Percentiles rank a stretch among this genome's conserved stretches.
These are phyloP conservation scores for Scomber japonicus DNA, from an alignment of 2,113 vertebrate species.

Conservation along the genomic window DNA sequence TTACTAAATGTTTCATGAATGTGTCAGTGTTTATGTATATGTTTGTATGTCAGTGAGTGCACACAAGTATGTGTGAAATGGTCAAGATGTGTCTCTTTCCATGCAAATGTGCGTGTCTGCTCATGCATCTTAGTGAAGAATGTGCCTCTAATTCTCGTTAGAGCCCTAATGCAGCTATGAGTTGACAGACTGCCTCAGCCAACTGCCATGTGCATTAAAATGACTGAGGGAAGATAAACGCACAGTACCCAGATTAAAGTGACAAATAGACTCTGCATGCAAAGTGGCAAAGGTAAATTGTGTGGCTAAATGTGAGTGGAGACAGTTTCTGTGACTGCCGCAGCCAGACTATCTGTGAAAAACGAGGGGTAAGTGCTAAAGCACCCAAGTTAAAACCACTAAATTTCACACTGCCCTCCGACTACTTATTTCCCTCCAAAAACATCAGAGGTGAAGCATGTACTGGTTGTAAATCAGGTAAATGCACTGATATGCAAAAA, in stretches of 20 bases:
- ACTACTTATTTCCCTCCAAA: constrained; percentile 61
- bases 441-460: constrained; percentile 55
- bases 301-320: constrained; percentile 70
- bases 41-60: constrained; percentile 25
- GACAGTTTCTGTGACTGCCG: constrained; percentile 63
- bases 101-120: constrained; percentile 25
- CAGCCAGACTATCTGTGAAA: constrained; percentile 64
- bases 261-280: constrained; percentile 79
- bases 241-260: constrained; percentile 69
- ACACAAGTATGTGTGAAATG: constrained; percentile 29
- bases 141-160: constrained; percentile 57
- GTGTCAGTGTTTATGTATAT: constrained; percentile 20
- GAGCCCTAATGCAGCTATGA: constrained; percentile 64
- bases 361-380: constrained; percentile 76
- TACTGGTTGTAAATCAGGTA: constrained; percentile 67
- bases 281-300: constrained; percentile 80
- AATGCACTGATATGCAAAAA: constrained; percentile 66
- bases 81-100: constrained; percentile 33
- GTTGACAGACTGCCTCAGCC: constrained; percentile 71
- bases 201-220: constrained; percentile 68
- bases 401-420: constrained; percentile 63
- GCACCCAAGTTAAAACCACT: constrained; percentile 60
- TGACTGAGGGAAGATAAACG: constrained; percentile 75
- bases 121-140: constrained; percentile 57
- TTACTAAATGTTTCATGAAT: constrained; percentile 12